These are phyloP conservation scores for Harmothoe impar DNA, from an alignment of 2,888 invertebrate species.

Conservation along the genomic window DNA sequence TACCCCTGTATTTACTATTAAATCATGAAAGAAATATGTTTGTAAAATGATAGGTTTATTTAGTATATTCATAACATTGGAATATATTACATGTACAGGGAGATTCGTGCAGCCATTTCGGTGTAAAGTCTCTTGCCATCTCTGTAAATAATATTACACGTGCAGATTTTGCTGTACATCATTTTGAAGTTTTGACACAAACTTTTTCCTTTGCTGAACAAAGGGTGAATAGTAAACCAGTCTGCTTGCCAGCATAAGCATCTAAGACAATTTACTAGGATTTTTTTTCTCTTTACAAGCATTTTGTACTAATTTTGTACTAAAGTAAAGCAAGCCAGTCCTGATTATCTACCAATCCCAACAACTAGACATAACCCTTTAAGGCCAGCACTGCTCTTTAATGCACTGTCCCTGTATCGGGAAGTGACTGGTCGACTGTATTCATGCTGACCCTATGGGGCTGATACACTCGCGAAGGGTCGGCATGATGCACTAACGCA, in stretches of 20 bases:
- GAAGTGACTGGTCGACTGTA: no score
- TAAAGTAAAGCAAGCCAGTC: not conserved
- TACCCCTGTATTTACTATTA: no score
- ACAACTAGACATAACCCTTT: not conserved
- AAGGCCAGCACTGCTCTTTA: no score
- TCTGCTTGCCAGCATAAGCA: constrained; percentile 11
- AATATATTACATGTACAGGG: constrained; percentile 40
- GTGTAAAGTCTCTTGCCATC: not conserved
- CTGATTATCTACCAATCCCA: constrained; percentile 1
- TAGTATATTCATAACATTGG: constrained; percentile 9
- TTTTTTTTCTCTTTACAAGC: not conserved
- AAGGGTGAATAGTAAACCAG: not conserved
- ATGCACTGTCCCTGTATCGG: no score
- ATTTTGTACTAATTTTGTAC: not conserved
- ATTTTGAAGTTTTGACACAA: not conserved
- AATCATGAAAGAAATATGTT: not conserved
- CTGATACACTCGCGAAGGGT: no score
- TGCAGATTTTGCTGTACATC: not conserved
- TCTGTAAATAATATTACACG: constrained; percentile 23
- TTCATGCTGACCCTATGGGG: no score
- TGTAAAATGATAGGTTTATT: constrained; percentile 43
- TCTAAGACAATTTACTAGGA: not conserved
- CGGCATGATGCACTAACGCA: no score
- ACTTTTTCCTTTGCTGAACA: not conserved
- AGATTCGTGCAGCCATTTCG: constrained; percentile 23